Conservation (phyloP, 2,797 vertebrate genomes). For the Spinus pinus region DNA sequence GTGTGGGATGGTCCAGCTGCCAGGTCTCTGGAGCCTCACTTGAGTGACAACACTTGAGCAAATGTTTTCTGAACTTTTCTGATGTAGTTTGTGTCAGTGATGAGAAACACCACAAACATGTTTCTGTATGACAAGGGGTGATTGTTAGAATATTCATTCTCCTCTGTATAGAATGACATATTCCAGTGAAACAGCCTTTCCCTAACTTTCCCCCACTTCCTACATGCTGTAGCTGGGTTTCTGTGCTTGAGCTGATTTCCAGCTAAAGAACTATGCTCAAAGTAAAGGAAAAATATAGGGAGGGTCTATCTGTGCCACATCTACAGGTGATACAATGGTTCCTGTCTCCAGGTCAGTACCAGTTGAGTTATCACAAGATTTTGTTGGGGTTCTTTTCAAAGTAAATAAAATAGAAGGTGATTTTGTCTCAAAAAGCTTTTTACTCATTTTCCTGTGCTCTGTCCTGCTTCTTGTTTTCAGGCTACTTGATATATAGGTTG, state of each 20-base stretch:
- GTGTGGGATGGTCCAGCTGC: background rate
- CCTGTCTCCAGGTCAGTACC: background rate
- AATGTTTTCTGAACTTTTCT: background rate
- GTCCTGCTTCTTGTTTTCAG: background rate
- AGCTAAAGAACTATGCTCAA: background rate
- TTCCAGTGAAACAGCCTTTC: background rate
- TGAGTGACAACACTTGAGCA: background rate
- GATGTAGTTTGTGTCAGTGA: background rate
- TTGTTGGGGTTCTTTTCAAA: background rate
- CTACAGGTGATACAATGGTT: background rate
- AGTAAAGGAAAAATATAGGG: background rate
- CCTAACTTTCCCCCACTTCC: background rate
- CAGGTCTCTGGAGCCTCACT: background rate
- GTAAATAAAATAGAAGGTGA: background rate
- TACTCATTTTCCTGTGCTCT: background rate
- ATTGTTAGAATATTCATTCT: no score
- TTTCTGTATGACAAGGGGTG: no score
- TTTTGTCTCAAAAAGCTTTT: background rate
- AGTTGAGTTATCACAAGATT: background rate
- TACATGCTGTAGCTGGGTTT: background rate
- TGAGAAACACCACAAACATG: background rate
- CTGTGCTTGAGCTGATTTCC: background rate
- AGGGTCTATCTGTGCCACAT: background rate
- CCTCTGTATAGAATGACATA: accelerated
- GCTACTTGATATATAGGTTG: background rate